Percentiles rank a stretch among this genome's conserved stretches.
Evolutionary conservation across 2,797 vertebrate genomes (phyloP).

Genomic region (Anguilla megastoma): DNA sequence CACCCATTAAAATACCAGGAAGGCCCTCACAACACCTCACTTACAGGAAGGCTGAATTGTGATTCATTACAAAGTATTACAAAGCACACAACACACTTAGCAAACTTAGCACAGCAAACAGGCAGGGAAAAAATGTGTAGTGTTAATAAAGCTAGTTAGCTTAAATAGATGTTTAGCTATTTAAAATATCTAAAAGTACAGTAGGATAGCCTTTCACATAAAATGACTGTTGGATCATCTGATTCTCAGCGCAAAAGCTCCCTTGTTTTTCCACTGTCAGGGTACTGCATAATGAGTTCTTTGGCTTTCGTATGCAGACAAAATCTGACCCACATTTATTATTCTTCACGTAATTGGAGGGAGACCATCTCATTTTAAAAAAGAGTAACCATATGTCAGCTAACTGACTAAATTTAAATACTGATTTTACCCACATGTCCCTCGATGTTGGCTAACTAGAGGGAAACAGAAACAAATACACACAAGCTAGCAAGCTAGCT

Average conservation of each 20-base stretch:
- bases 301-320: neutral
- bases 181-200: neutral
- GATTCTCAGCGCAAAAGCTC: neutral
- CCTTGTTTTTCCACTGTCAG: neutral
- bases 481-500: neutral
- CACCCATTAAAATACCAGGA: neutral
- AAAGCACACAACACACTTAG: neutral
- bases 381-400: neutral
- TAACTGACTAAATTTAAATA: neutral
- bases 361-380: neutral
- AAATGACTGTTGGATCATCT: neutral
- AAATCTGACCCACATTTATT: neutral
- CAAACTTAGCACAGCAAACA: neutral
- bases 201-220: neutral
- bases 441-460: neutral
- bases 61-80: neutral
- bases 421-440: neutral
- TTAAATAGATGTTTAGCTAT: neutral
- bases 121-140: neutral
- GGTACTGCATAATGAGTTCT: neutral
- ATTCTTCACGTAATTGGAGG: neutral
- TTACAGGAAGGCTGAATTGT: neutral
- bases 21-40: neutral
- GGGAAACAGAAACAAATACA: neutral
- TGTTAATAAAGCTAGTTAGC: neutral